These are phyloP conservation scores for Trichopria drosophilae DNA, from an alignment of 2,888 invertebrate species.

Conservation along the genomic window DNA sequence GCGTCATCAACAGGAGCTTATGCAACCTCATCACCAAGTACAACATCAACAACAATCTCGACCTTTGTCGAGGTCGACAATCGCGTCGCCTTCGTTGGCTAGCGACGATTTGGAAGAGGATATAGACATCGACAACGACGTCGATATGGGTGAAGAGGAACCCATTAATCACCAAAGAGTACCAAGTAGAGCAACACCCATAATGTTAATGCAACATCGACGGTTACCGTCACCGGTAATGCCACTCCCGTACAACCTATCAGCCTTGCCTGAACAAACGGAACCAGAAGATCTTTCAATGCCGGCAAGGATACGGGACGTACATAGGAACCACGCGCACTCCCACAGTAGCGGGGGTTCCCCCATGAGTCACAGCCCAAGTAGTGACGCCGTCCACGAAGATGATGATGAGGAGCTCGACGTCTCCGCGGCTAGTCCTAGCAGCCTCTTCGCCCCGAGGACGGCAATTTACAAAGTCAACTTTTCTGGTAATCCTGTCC, in stretches of 20 bases:
- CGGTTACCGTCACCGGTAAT: constrained; percentile 57
- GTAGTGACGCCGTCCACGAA: constrained; percentile 60
- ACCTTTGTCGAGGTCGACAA: constrained; percentile 32
- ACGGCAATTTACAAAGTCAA: too few species aligned
- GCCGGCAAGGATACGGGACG: constrained; percentile 62
- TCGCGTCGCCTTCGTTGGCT: constrained; percentile 43
- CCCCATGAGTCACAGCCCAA: constrained; percentile 58
- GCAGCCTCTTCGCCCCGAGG: constrained; percentile 57
- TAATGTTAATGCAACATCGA: too few species aligned
- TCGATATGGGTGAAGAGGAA: constrained; percentile 57
- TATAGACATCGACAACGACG: constrained; percentile 54
- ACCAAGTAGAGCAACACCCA: background rate
- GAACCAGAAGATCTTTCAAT: constrained; percentile 90
- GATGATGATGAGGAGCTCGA: constrained; percentile 63
- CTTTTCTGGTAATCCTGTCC: constrained; percentile 26
- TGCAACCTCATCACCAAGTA: background rate
- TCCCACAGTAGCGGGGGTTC: constrained; percentile 61
- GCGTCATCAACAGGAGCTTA: background rate
- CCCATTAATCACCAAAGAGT: constrained; percentile 7
- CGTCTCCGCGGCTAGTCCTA: constrained; percentile 58
- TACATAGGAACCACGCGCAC: constrained; percentile 48
- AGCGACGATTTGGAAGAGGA: constrained; percentile 50
- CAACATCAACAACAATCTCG: constrained; percentile 45
- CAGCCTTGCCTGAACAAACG: constrained; percentile 76
- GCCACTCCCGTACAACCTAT: constrained; percentile 63